Conservation (phyloP, 1,140 invertebrate species). For the Cryptotermes secundus region DNA sequence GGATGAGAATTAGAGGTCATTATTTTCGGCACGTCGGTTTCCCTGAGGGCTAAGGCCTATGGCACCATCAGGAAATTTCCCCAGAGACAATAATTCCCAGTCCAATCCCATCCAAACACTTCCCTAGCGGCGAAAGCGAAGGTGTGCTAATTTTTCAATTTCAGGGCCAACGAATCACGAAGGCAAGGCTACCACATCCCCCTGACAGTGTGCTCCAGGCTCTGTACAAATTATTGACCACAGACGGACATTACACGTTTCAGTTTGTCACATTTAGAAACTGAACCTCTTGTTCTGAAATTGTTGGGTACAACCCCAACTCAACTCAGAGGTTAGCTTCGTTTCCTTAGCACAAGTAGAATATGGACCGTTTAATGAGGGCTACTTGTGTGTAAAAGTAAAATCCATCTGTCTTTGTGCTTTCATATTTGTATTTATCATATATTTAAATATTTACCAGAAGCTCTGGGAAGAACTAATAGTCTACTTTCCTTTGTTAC, state of each 20-base stretch:
- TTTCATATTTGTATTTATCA: too few relatives aligned
- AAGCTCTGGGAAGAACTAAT: too few relatives aligned
- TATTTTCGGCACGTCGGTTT: not conserved
- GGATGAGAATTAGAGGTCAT: not conserved
- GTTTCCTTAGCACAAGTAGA: too few relatives aligned
- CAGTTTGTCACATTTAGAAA: not conserved
- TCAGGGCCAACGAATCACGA: not conserved
- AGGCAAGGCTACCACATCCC: not conserved
- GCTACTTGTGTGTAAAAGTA: too few relatives aligned
- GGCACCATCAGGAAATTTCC: not conserved
- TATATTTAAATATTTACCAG: too few relatives aligned
- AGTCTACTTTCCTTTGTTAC: too few relatives aligned
- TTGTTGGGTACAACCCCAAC: too few relatives aligned
- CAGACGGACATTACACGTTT: not conserved
- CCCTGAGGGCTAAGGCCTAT: not conserved
- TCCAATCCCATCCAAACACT: not conserved
- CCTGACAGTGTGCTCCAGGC: not conserved
- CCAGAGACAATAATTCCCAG: not conserved
- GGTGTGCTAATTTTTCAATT: conserved; percentile 15
- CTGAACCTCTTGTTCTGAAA: too few relatives aligned
- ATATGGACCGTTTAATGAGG: too few relatives aligned
- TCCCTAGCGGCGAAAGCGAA: not conserved
- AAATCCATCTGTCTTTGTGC: too few relatives aligned
- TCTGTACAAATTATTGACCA: not conserved
- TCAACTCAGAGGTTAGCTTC: too few relatives aligned